Evolutionary conservation across 1,140 invertebrate genomes (phyloP).

Genomic region (Conus ventricosus): DNA sequence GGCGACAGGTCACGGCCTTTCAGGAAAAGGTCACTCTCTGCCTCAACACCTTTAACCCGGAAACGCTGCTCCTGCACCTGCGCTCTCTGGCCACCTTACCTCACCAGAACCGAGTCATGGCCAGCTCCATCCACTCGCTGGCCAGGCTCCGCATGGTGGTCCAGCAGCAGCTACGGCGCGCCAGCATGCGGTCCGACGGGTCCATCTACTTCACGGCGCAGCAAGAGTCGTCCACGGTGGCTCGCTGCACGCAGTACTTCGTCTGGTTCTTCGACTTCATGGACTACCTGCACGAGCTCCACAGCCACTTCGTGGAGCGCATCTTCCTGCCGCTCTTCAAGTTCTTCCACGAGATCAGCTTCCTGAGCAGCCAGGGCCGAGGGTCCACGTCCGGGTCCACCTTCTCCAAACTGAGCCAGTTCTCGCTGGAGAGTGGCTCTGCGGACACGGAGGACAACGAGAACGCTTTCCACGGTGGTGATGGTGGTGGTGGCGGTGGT

Average conservation of each 20-base stretch:
- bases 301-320: conserved; percentile 61
- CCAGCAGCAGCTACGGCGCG: conserved; percentile 47
- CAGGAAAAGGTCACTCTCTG: conserved; percentile 64
- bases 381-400: conserved; percentile 50
- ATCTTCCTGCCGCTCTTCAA: conserved; percentile 66
- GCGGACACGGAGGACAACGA: conserved; percentile 25
- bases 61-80: conserved; percentile 38
- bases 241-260: conserved; percentile 62
- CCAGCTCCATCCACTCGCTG: conserved; percentile 51
- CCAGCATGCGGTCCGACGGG: conserved; percentile 51
- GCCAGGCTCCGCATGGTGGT: conserved; percentile 55
- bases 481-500: conserved; percentile 3
- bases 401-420: conserved; percentile 55
- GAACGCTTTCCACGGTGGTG: conserved; percentile 39
- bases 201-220: conserved; percentile 42
- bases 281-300: conserved; percentile 61
- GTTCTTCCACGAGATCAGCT: conserved; percentile 61
- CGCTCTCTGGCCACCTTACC: conserved; percentile 27
- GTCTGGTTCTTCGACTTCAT: conserved; percentile 68
- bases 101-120: conserved; percentile 32
- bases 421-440: conserved; percentile 51
- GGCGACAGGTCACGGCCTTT: conserved; percentile 62
- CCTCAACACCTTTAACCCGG: conserved; percentile 60
- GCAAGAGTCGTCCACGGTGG: conserved; percentile 32
- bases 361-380: conserved; percentile 44